Conservation (phyloP, 2,113 vertebrate genomes). For the Cacatua alba region DNA sequence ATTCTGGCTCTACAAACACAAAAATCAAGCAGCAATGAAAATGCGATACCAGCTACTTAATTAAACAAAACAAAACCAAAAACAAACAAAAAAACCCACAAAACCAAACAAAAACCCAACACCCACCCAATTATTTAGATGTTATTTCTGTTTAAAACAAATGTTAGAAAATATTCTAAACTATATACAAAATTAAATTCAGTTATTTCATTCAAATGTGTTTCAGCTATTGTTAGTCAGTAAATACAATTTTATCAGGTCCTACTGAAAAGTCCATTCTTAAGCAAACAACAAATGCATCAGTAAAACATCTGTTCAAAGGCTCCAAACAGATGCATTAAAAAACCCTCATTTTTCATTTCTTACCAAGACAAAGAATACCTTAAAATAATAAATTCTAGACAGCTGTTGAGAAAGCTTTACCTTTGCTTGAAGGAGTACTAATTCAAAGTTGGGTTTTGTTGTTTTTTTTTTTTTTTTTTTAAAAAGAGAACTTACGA, state of each 20-base stretch:
- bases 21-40: slow-evolving; percentile 85
- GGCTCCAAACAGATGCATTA: neutral
- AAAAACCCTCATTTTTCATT: neutral
- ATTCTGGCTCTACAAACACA: slow-evolving; percentile 93
- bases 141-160: neutral
- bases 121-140: neutral
- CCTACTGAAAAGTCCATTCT: neutral
- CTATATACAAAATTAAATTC: neutral
- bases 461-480: neutral
- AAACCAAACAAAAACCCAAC: neutral
- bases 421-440: neutral
- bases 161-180: neutral
- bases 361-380: neutral
- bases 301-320: neutral
- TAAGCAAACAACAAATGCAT: neutral
- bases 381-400: neutral
- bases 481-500: neutral
- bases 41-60: slow-evolving; percentile 55
- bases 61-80: neutral
- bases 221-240: neutral
- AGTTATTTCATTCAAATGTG: neutral
- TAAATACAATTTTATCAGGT: neutral
- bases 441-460: neutral
- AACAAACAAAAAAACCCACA: no score
- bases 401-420: neutral